Evolutionary conservation across 2,888 invertebrate species (phyloP).

Genomic region (Cryptocheilus praepositus): DNA sequence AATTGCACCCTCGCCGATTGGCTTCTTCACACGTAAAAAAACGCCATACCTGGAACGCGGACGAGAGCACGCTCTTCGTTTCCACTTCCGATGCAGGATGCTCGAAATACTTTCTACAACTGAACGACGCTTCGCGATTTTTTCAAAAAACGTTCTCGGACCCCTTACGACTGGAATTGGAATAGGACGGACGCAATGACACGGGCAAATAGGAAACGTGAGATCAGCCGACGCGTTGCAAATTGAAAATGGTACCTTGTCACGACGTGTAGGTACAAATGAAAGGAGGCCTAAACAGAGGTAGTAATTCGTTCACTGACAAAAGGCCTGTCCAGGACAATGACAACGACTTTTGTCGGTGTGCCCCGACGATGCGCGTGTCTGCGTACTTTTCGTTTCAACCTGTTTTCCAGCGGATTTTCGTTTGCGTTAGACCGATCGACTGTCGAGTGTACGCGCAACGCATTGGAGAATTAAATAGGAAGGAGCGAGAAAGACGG

Average conservation of each 20-base stretch:
- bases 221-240: too few relatives aligned
- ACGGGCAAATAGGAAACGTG: too few relatives aligned
- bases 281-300: conserved; percentile 56
- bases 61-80: too few relatives aligned
- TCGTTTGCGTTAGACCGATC: conserved; percentile 51
- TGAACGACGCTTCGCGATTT: too few relatives aligned
- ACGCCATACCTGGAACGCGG: background rate
- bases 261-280: conserved; percentile 11
- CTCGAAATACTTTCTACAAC: too few relatives aligned
- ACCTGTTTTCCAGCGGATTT: conserved; percentile 50
- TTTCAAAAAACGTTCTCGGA: too few relatives aligned
- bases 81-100: too few relatives aligned
- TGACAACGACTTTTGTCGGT: conserved; percentile 47
- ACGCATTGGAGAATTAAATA: conserved; percentile 2
- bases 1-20: conserved; percentile 6
- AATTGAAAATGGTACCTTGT: too few relatives aligned
- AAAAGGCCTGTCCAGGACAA: conserved; percentile 60
- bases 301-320: conserved; percentile 66
- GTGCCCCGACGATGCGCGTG: conserved; percentile 22
- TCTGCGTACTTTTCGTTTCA: conserved; percentile 35
- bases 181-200: too few relatives aligned
- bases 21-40: conserved; percentile 1
- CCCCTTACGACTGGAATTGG: too few relatives aligned
- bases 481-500: conserved; percentile 23
- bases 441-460: conserved; percentile 32